Evolutionary conservation across 1,140 invertebrate genomes (phyloP), one percentile per base, ranked within the genome.

Genomic region (Drosophila mauritiana): DNA sequence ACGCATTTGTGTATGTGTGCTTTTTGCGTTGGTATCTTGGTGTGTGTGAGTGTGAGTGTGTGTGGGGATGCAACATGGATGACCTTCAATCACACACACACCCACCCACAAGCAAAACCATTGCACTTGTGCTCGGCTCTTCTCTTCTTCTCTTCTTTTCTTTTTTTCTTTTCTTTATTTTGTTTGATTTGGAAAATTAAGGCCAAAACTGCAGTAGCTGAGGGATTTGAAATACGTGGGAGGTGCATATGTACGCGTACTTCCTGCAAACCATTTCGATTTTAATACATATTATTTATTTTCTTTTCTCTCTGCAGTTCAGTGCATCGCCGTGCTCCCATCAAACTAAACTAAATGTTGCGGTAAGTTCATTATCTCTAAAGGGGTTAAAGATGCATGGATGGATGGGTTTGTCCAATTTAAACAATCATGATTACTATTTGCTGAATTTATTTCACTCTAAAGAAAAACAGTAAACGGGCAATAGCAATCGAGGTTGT

Each of bases 151-250:
- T 54, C 54, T 27, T 68, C 48, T 67, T 59, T 76, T 31, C 27
- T 8, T 31, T 31, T 8, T 31, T 8, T 31, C 1, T 31, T 27
- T 61, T 1, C 12, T 43, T 48, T 36, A 34, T 63, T 63, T 27
- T 68, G 57, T 73, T 63, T 79, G 64, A 78, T 78, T 78, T 56
- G 64, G 43, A 61, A 82, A 82, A 80, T 77, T 82, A 80, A 80
- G 79, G 78, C 58, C 73, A 76, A 69, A 73, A 22, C 54, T 51
- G 45, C 45, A 39, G 45, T 15, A 13, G 20, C n/a, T 36, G 12
- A 36, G 25, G 17, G 59, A 63, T 13, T 36, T 62, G 40, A 52
- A 43, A 62, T 10, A 52, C 22, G 22, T 25, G 45, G 12, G 4
- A n/a, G 13, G 10, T 12, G 13, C 12, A 10, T 31, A 10, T 58